Evolutionary conservation across 2,888 invertebrate species (phyloP), one percentile per base, ranked within the genome.

Genomic region (Leptodirus hochenwartii): DNA sequence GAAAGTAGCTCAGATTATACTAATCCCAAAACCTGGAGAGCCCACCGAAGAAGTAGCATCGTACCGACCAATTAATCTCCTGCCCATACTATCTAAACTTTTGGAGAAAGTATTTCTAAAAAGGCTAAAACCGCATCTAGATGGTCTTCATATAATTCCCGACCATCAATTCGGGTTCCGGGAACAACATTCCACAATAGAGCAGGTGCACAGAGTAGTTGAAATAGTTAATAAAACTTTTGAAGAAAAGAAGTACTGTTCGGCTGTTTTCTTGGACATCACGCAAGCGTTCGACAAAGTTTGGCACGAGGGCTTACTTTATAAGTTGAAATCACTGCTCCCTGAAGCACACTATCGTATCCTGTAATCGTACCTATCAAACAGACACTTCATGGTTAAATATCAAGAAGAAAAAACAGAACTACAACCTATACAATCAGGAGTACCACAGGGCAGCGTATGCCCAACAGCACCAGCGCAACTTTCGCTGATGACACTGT

Each of bases 61-160:
- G 5, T 41, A 42, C 17, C 27, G 37, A 31, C 41, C 42, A 2
- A 46, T 47, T 17, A 40, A 34, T 12, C 24, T 45, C 12, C 26
- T 45, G 5, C 34, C 42, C 25, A 33, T 38, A 3, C 16, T 45
- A 3, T 41, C 37, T 1, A 45, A 43, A 34, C 2, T 43, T 13
- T 39, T 41, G 12, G 43, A 45, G 33, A 45, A 40, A 38, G 10
- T 43, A 22, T 5, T 44, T 2, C 31, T 39, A 3, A 28, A 25
- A 20, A 35, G 34, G 32, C 22, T 42, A 3, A 36, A 34, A n/a
- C 4, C 12, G 17, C 17, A 35, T 14, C 31, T 39, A n/a, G 24
- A 36, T 17, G 15, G 30, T 22, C 5, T 14, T n/a, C 27, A 37
- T n/a, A 17, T 37, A 20, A 37, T 39, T 8, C 34, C 36, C 15